These are phyloP conservation scores for Belonocnema kinseyi DNA, from an alignment of 1,140 invertebrate species.

Conservation along the genomic window DNA sequence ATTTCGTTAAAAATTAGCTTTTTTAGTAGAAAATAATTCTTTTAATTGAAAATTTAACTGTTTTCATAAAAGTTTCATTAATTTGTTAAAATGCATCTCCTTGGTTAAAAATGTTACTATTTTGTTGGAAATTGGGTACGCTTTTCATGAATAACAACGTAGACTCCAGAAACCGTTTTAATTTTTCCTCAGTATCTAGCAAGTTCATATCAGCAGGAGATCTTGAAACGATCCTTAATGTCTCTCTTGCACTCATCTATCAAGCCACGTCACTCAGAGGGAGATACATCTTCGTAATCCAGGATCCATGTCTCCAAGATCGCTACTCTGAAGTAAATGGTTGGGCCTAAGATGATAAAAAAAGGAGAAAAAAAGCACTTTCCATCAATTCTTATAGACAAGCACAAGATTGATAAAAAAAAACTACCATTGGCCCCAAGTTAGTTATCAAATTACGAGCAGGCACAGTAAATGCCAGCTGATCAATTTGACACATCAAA, in stretches of 20 bases:
- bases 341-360: neutral
- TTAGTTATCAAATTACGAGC: too few relatives aligned
- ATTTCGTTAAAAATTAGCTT: too few relatives aligned
- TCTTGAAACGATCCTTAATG: slow-evolving; percentile 20
- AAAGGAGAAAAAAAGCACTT: neutral
- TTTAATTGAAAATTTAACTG: too few relatives aligned
- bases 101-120: too few relatives aligned
- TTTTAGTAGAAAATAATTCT: too few relatives aligned
- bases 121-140: neutral
- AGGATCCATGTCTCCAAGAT: neutral
- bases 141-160: neutral
- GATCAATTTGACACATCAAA: too few relatives aligned
- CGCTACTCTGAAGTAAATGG: neutral
- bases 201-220: neutral
- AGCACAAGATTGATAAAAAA: too few relatives aligned
- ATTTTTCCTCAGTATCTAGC: neutral
- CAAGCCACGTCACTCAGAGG: neutral
- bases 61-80: too few relatives aligned
- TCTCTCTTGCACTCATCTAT: slow-evolving; percentile 11
- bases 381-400: too few relatives aligned
- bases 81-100: too few relatives aligned
- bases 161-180: neutral
- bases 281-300: neutral
- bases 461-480: too few relatives aligned
- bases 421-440: too few relatives aligned